Conservation (phyloP, 2,888 invertebrate genomes). For the Baccha elongata region DNA sequence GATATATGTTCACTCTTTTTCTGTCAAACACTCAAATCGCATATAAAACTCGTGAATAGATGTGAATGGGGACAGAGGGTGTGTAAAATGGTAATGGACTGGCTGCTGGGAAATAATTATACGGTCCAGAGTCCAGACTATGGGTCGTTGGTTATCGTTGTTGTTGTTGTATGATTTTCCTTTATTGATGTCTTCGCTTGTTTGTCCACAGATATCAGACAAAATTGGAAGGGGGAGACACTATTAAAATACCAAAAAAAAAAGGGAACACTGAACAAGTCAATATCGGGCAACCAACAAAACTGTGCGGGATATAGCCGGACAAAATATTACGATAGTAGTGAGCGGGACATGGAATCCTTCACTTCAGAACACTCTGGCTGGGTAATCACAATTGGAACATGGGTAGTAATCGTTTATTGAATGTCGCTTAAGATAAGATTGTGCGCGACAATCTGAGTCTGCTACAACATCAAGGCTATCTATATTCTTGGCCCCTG, state of each 20-base stretch:
- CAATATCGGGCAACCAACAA: constrained; percentile 60
- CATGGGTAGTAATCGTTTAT: constrained; percentile 79
- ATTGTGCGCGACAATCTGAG: constrained; percentile 74
- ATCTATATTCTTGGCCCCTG: not conserved
- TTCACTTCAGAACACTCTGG: constrained; percentile 29
- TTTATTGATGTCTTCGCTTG: constrained; percentile 67
- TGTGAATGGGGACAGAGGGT: not conserved
- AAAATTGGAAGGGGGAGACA: constrained; percentile 16
- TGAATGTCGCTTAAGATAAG: constrained; percentile 78
- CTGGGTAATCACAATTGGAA: constrained; percentile 77
- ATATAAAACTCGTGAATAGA: not conserved
- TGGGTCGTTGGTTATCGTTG: constrained; percentile 35
- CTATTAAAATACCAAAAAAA: constrained; percentile 22
- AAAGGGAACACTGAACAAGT: constrained; percentile 52
- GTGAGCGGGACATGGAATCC: constrained; percentile 54
- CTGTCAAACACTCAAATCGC: constrained; percentile 28
- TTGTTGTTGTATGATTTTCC: constrained; percentile 59
- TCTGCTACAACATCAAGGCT: constrained; percentile 52
- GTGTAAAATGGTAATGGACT: constrained; percentile 58
- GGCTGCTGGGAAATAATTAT: constrained; percentile 65
- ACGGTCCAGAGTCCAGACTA: constrained; percentile 35
- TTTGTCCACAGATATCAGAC: constrained; percentile 14
- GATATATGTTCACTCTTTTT: constrained; percentile 49
- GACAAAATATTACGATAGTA: constrained; percentile 56
- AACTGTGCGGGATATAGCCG: constrained; percentile 55